Percentiles rank a stretch among this genome's conserved stretches.
Evolutionary conservation across 1,140 invertebrate species (phyloP).

Genomic region (Idris sp.): DNA sequence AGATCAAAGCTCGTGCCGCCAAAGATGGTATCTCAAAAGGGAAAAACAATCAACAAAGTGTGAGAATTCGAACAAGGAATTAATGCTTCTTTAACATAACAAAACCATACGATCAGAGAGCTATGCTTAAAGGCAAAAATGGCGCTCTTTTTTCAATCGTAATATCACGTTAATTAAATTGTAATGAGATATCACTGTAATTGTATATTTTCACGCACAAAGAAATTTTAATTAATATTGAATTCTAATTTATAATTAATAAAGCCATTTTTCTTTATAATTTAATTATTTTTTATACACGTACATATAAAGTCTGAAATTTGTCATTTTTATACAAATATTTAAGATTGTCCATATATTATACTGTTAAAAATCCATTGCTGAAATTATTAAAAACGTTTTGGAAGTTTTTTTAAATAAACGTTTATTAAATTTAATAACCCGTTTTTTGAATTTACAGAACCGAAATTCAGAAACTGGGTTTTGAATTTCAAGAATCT

Average conservation of each 20-base stretch:
- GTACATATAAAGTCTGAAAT: constrained; percentile 17
- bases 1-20: background rate
- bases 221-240: constrained; percentile 44
- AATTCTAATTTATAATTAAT: constrained; percentile 45
- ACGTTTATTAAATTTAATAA: no score
- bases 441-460: no score
- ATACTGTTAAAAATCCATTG: no score
- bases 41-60: constrained; percentile 22
- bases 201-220: constrained; percentile 41
- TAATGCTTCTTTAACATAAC: constrained; percentile 26
- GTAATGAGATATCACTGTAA: constrained; percentile 47
- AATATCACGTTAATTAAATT: constrained; percentile 47
- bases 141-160: constrained; percentile 30
- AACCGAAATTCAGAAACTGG: no score
- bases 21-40: background rate
- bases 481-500: no score
- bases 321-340: constrained; percentile 21
- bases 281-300: no score
- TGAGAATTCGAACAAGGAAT: constrained; percentile 34
- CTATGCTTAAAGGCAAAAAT: constrained; percentile 21
- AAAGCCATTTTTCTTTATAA: no score
- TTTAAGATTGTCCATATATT: no score
- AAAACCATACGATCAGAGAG: constrained; percentile 7
- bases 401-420: no score
- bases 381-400: no score